A percentile compares a stretch with the other conserved stretches of the same genome.
Evolutionary conservation across 2,888 invertebrate genomes (phyloP).

Genomic region (Myathropa florea): DNA sequence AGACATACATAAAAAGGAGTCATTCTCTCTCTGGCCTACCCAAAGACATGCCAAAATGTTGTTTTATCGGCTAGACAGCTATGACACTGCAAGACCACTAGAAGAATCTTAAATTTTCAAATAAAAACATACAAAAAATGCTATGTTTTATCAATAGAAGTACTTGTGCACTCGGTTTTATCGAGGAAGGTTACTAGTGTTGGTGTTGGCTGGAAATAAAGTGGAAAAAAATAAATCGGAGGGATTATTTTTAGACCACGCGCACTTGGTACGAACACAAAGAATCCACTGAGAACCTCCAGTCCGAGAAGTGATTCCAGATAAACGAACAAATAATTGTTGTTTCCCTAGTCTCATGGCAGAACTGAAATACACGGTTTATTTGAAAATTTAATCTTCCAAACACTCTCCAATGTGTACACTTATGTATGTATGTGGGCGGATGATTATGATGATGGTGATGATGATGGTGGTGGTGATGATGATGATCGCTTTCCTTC

Average conservation of each 20-base stretch:
- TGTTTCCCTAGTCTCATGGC: constrained; percentile 32
- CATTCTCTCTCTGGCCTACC: neutral
- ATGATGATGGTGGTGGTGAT: constrained; percentile 26
- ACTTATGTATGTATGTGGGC: neutral
- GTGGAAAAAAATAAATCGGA: constrained; percentile 11
- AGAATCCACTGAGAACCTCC: constrained; percentile 24
- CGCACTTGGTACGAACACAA: constrained; percentile 27
- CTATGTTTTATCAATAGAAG: constrained; percentile 56
- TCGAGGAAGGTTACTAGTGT: constrained; percentile 7
- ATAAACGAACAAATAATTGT: constrained; percentile 63
- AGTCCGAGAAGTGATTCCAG: constrained; percentile 39
- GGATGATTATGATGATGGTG: constrained; percentile 38
- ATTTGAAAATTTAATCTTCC: constrained; percentile 56
- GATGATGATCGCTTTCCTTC: neutral
- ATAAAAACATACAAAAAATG: neutral
- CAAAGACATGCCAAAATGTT: neutral
- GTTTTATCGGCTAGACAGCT: constrained; percentile 1
- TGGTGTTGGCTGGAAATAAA: constrained; percentile 33
- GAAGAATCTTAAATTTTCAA: neutral
- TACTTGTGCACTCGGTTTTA: constrained; percentile 62
- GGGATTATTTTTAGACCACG: constrained; percentile 52
- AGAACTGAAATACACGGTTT: constrained; percentile 53
- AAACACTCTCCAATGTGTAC: constrained; percentile 2
- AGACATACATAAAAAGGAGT: neutral
- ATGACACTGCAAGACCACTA: constrained; percentile 30